Conservation (phyloP, 2,797 vertebrate genomes). For the Gadopsis bispinosus region DNA sequence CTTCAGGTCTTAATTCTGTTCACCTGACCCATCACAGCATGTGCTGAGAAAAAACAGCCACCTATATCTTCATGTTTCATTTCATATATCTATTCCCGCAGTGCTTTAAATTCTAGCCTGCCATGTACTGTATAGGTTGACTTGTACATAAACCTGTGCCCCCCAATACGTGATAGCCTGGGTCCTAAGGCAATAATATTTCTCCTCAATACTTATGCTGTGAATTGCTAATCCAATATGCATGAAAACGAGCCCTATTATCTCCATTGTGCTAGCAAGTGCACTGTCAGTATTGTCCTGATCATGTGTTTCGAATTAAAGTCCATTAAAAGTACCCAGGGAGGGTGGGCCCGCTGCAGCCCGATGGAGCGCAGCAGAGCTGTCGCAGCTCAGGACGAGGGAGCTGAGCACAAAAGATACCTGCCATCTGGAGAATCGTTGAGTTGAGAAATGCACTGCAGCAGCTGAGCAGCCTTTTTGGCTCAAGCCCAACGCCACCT, state of each 20-base stretch:
- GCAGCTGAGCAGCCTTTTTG: conserved; percentile 63
- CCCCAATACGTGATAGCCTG: conserved; percentile 13
- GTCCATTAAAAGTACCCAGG: conserved; percentile 65
- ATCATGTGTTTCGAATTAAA: conserved; percentile 75
- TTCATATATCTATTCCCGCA: neutral
- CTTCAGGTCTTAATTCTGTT: conserved; percentile 13
- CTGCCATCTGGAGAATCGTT: conserved; percentile 80
- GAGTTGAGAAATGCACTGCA: conserved; percentile 78
- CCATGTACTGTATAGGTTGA: neutral
- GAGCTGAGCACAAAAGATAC: conserved; percentile 76
- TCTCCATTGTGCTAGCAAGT: conserved; percentile 48
- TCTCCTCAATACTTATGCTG: conserved; percentile 53
- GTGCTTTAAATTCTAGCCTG: conserved; percentile 3
- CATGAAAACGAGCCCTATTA: conserved; percentile 45
- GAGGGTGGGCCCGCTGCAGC: conserved; percentile 47
- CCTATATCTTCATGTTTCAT: too few relatives aligned
- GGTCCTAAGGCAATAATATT: conserved; percentile 27
- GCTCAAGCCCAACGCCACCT: conserved; percentile 58
- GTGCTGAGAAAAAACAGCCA: conserved; percentile 1
- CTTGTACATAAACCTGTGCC: conserved; percentile 3
- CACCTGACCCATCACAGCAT: conserved; percentile 20
- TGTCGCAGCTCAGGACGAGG: conserved; percentile 66
- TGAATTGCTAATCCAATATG: conserved; percentile 38
- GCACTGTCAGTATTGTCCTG: conserved; percentile 50
- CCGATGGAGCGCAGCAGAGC: conserved; percentile 54